Percentiles rank a stretch among this genome's conserved stretches.
Evolutionary conservation across 2,113 vertebrate species (phyloP).

Genomic region (Tyrannus savana): DNA sequence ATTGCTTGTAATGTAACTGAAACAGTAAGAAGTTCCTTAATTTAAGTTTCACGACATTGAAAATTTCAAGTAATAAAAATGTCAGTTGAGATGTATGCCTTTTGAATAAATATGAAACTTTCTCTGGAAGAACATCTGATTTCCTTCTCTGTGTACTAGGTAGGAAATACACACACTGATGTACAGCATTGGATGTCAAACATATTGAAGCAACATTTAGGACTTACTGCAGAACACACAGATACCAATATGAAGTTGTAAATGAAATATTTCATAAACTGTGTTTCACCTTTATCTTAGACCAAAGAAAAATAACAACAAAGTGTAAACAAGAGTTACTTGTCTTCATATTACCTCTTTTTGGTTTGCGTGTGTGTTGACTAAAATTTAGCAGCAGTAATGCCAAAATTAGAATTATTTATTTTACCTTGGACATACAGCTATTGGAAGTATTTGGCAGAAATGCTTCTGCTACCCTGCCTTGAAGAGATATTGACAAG

Average conservation of each 20-base stretch:
- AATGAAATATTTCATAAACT: neutral
- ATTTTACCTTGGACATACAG: neutral
- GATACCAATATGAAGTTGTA: neutral
- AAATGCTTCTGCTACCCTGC: neutral
- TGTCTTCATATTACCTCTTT: neutral
- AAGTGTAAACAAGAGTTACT: neutral
- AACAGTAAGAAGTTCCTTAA: neutral
- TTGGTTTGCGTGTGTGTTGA: neutral
- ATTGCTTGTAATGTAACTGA: neutral
- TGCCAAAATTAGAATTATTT: neutral
- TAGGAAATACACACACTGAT: neutral
- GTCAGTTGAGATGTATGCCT: neutral
- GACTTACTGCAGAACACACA: neutral
- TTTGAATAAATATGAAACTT: slow-evolving; percentile 31
- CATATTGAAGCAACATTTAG: neutral
- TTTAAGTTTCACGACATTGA: neutral
- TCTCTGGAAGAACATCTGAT: neutral
- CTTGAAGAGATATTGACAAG: neutral
- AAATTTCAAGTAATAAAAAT: neutral
- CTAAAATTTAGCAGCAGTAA: neutral
- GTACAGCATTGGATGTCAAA: neutral
- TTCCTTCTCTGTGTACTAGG: neutral
- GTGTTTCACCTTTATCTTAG: neutral
- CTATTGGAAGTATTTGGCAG: neutral
- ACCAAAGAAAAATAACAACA: slow-evolving; percentile 1